Evolutionary conservation across 2,113 vertebrate genomes (phyloP), one percentile per base, ranked within the genome.

Genomic region (Chaetops frenatus): DNA sequence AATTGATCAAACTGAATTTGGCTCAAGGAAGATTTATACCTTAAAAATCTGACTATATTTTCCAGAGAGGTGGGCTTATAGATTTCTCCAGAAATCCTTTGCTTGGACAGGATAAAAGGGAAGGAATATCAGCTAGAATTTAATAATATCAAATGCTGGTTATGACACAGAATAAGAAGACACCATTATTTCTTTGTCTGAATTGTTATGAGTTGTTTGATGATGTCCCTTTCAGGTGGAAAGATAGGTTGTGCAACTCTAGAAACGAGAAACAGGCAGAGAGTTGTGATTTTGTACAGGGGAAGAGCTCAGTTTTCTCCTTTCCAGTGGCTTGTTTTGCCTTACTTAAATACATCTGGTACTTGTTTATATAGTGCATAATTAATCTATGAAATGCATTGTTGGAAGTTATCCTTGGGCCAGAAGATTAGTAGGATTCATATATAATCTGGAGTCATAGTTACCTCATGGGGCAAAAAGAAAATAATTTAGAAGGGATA

Each of bases 331-430:
- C 67, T 91, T 90, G 33, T 93, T 94, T 94, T 91, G 58, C 79
- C 35, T 77, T 53, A 13, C 53, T 77, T 86, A 28, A 51, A 42
- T 96, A 82, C 91, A 94, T 90, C 81, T 96, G 96, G 87, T 94
- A 60, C 66, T 93, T 95, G 67, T 93, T 94, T 94, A 77, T 70
- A 17, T 12, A 77, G 22, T 65, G 35, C 8, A 6, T 88, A 93
- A 95, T 95, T 95, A 73, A 86, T 91, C 42, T 86, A n/a, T 92
- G 74, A 88, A 96, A 66, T 3, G 6, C 67, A 47, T 95, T 94
- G 81, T 76, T 94, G 58, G 64, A 92, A 89, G 84, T 91, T 95
- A 79, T 94, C 91, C 92, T 76, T 89, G 57, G 90, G 81, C 74
- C 81, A 90, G 65, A 95, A 87, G 78, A 79, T 95, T 94, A 85